phyloP scores from a whole-genome alignment of 2,888 invertebrate genomes.

The Scaeva pyrastri region DNA sequence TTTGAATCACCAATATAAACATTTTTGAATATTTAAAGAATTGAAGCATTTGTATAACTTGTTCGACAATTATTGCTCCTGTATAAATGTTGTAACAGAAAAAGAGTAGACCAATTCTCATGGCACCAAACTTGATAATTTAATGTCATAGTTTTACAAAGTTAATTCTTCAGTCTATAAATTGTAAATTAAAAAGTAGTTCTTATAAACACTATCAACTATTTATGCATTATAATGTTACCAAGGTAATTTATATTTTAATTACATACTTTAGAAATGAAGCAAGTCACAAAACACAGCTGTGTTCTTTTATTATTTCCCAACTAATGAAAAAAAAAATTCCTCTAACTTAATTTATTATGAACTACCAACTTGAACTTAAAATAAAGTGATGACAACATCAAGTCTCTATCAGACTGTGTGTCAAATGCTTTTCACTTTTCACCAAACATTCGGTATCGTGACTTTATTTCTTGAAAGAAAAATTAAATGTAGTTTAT shows the following conservation, averaged over 20 bases:
- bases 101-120: no score
- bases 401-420: slow-evolving; percentile 41
- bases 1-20: no score
- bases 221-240: neutral
- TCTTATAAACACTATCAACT: neutral
- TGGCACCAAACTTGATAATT: no score
- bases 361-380: slow-evolving; percentile 43
- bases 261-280: neutral
- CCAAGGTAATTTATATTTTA: neutral
- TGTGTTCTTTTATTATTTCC: neutral
- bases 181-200: no score
- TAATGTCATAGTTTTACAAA: no score
- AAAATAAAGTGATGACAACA: slow-evolving; percentile 65
- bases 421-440: slow-evolving; percentile 31
- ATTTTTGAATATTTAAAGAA: no score
- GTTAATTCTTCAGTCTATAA: no score
- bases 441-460: slow-evolving; percentile 23
- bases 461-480: slow-evolving; percentile 7
- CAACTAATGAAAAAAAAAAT: neutral
- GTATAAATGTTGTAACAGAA: no score
- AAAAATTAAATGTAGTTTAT: neutral
- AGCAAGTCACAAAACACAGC: neutral
- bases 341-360: neutral
- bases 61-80: no score
- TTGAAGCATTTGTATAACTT: no score